phyloP scores from a whole-genome alignment of 2,888 invertebrate species.

The Syrphus vitripennis region DNA sequence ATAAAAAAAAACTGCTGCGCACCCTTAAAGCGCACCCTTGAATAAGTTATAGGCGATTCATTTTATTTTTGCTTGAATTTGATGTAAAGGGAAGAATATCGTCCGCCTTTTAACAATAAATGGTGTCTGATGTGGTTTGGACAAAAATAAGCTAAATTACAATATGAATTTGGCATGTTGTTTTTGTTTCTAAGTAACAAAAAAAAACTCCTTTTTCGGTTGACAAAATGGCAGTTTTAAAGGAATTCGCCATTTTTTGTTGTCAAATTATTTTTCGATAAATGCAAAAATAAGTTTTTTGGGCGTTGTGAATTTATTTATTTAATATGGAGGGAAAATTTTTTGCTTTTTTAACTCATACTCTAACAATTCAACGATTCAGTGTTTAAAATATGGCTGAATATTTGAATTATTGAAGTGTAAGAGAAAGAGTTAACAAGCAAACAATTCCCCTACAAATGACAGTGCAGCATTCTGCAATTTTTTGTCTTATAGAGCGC shows the following conservation, averaged over 20 bases:
- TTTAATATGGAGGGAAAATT: no score
- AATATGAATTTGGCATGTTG: background rate
- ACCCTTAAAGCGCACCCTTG: slow-evolving; percentile 68
- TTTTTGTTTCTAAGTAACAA: background rate
- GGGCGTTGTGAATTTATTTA: no score
- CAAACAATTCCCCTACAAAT: no score
- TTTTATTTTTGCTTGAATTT: background rate
- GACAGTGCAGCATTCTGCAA: no score
- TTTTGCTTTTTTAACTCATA: no score
- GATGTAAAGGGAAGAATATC: background rate
- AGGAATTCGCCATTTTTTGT: background rate
- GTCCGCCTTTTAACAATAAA: slow-evolving; percentile 22
- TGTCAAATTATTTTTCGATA: background rate
- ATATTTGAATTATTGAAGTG: no score
- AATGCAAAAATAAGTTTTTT: background rate
- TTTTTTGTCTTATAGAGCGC: no score
- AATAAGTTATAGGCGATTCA: slow-evolving; percentile 32
- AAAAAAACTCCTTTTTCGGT: background rate
- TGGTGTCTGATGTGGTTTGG: slow-evolving; percentile 25
- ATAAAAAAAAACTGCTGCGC: slow-evolving; percentile 14
- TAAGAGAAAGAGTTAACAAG: no score
- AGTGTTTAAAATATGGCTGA: no score
- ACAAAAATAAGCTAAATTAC: background rate
- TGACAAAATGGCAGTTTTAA: background rate
- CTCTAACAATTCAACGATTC: no score